A percentile compares a stretch with the other conserved stretches of the same genome.
These are phyloP conservation scores for Cygnus olor DNA, from an alignment of 2,797 vertebrate species.

Conservation along the genomic window DNA sequence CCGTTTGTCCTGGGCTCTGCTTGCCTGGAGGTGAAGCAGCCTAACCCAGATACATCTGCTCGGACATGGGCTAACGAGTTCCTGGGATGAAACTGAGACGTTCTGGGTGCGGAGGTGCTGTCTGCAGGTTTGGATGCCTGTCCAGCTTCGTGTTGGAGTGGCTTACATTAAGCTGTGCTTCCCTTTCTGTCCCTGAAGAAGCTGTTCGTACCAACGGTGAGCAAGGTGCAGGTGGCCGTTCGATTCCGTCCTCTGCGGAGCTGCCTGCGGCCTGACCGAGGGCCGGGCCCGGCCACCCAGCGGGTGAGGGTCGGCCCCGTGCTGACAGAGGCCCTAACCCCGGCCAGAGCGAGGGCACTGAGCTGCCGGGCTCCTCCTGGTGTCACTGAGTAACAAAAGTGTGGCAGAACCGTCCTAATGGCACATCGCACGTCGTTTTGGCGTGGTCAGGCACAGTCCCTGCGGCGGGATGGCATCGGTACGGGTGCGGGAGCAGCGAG, in stretches of 20 bases:
- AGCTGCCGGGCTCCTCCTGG: neutral
- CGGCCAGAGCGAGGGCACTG: accelerated
- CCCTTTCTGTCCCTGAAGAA: neutral
- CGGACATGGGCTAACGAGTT: accelerated
- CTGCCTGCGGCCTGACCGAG: too few relatives aligned
- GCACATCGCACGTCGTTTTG: accelerated
- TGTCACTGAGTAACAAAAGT: accelerated
- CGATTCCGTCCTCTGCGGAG: too few relatives aligned
- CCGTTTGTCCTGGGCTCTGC: neutral
- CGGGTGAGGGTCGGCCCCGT: too few relatives aligned
- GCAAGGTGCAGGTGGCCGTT: too few relatives aligned
- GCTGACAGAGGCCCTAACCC: too few relatives aligned
- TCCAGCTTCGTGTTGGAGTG: neutral
- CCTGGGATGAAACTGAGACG: neutral
- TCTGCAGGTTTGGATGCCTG: neutral
- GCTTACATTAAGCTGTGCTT: neutral
- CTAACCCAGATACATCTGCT: neutral
- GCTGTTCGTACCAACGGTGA: neutral
- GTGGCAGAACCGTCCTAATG: neutral
- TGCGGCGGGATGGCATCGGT: accelerated
- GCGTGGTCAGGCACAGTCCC: accelerated
- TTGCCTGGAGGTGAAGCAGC: neutral
- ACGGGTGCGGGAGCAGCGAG: too few relatives aligned
- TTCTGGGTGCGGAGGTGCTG: neutral
- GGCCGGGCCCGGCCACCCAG: too few relatives aligned